Percentiles rank a stretch among this genome's conserved stretches.
phyloP scores from a whole-genome alignment of 2,888 invertebrate species.

The Tenthredo livida region DNA sequence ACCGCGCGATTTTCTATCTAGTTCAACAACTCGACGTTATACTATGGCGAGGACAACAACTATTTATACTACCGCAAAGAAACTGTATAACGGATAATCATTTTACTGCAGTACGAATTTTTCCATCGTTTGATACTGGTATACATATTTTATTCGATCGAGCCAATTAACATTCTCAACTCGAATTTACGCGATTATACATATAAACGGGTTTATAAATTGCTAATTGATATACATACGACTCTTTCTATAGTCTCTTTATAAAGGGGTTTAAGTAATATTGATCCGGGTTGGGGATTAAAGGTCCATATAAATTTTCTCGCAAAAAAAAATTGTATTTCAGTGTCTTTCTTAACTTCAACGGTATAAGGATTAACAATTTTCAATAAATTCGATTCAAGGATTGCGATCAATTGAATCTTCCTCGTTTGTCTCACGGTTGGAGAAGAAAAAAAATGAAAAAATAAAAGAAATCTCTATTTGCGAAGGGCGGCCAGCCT shows the following conservation, averaged over 20 bases:
- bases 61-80: slow-evolving; percentile 28
- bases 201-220: not conserved
- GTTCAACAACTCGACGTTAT: slow-evolving; percentile 23
- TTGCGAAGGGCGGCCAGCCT: not conserved
- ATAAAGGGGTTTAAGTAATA: not conserved
- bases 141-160: not conserved
- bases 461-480: no score
- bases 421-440: no score
- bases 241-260: not conserved
- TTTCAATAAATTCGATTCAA: not conserved
- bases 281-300: not conserved
- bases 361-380: not conserved
- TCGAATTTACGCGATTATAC: not conserved
- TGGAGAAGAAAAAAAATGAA: no score
- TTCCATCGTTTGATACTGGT: not conserved
- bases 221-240: not conserved
- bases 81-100: slow-evolving; percentile 34
- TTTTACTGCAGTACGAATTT: not conserved
- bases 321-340: not conserved
- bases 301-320: not conserved
- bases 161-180: slow-evolving; percentile 12
- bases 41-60: slow-evolving; percentile 47
- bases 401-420: not conserved
- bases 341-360: not conserved
- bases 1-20: slow-evolving; percentile 27